These are phyloP conservation scores for Coreius guichenoti DNA, from an alignment of 2,797 vertebrate genomes.

Conservation along the genomic window DNA sequence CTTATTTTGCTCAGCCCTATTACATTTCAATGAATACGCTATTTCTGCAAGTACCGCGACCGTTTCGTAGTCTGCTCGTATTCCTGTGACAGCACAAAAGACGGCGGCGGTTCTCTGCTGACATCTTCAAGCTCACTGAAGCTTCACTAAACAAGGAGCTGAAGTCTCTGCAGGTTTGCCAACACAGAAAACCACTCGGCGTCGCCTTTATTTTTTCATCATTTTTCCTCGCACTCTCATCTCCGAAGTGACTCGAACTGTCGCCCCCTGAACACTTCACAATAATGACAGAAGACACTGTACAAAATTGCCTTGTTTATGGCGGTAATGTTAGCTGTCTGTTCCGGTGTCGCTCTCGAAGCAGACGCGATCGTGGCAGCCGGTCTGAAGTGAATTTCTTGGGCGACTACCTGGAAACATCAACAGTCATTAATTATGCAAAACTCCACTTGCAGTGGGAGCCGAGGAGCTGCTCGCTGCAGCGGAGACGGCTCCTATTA, in stretches of 20 bases:
- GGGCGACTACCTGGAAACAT: slow-evolving; percentile 85
- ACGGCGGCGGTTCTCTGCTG: slow-evolving; percentile 36
- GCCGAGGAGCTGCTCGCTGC: slow-evolving; percentile 69
- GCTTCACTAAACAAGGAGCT: slow-evolving; percentile 70
- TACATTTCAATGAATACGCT: background rate
- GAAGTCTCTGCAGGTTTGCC: slow-evolving; percentile 72
- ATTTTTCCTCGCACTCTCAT: slow-evolving; percentile 52
- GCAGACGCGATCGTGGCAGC: slow-evolving; percentile 72
- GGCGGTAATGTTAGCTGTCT: slow-evolving; percentile 82
- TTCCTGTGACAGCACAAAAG: slow-evolving; percentile 50
- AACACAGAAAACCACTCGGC: slow-evolving; percentile 70
- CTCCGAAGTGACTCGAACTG: slow-evolving; percentile 73
- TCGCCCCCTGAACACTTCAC: slow-evolving; percentile 73
- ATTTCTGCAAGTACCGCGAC: background rate
- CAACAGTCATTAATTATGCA: slow-evolving; percentile 88
- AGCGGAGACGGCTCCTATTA: slow-evolving; percentile 76
- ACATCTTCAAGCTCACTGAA: slow-evolving; percentile 34
- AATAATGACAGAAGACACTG: slow-evolving; percentile 80
- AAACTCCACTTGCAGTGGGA: slow-evolving; percentile 76
- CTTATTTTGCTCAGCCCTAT: background rate
- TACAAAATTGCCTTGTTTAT: slow-evolving; percentile 85
- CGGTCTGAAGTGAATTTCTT: slow-evolving; percentile 78
- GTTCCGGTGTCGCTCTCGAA: slow-evolving; percentile 76
- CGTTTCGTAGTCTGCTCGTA: background rate
- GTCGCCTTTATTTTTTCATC: slow-evolving; percentile 30